Evolutionary conservation across 2,888 invertebrate genomes (phyloP).

Genomic region (Aelia acuminata): DNA sequence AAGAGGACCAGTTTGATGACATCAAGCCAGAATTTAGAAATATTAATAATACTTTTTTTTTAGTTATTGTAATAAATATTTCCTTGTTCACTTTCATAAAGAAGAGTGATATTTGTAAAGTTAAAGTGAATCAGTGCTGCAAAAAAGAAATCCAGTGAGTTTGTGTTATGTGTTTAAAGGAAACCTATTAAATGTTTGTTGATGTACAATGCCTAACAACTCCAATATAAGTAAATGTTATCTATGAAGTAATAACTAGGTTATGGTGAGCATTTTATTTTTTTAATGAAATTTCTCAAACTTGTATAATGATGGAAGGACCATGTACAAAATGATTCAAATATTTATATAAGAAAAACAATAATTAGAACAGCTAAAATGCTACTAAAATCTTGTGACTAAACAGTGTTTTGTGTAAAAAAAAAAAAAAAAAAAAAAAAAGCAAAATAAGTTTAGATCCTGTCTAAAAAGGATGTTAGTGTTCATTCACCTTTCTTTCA

Average conservation of each 20-base stretch:
- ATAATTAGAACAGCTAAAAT: slow-evolving; percentile 5
- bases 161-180: not conserved
- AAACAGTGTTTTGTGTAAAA: slow-evolving; percentile 44
- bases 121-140: not conserved
- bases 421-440: slow-evolving; percentile 47
- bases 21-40: not conserved
- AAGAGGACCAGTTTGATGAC: not conserved
- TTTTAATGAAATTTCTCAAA: not conserved
- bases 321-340: not conserved
- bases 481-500: slow-evolving; percentile 58
- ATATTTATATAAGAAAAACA: not conserved
- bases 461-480: slow-evolving; percentile 58
- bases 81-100: not conserved
- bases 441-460: slow-evolving; percentile 24
- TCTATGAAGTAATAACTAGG: not conserved
- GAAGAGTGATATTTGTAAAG: not conserved
- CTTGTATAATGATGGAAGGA: not conserved
- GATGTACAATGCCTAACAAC: not conserved
- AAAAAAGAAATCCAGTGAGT: slow-evolving; percentile 1
- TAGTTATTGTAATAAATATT: not conserved
- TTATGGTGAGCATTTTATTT: not conserved
- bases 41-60: not conserved
- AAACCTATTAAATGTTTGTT: not conserved
- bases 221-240: not conserved
- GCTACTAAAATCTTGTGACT: slow-evolving; percentile 38